Conservation (phyloP, 1,140 invertebrate genomes). For the Brachystomella parvula region DNA sequence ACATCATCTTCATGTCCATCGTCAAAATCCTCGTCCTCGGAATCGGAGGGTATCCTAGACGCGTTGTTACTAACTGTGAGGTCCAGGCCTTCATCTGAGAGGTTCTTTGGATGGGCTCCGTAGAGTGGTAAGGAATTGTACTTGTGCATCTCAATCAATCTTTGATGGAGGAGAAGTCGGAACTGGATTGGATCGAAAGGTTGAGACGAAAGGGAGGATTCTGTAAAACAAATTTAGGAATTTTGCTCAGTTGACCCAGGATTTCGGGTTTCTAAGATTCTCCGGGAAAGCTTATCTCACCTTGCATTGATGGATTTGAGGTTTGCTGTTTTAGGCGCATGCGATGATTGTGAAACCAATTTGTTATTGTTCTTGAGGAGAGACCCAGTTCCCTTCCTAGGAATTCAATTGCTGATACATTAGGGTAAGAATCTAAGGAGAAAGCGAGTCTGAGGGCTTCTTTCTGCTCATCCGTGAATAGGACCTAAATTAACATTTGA, state of each 20-base stretch:
- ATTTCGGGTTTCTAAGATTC: not conserved
- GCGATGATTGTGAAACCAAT: conserved; percentile 99
- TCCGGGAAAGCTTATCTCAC: conserved; percentile 23
- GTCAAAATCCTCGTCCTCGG: conserved; percentile 49
- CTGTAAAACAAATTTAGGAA: conserved; percentile 19
- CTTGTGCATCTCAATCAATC: conserved; percentile 74
- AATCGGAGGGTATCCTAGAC: conserved; percentile 49
- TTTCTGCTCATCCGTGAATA: conserved; percentile 97
- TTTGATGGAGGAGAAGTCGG: conserved; percentile 73
- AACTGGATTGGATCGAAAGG: conserved; percentile 83
- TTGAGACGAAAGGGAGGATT: conserved; percentile 35
- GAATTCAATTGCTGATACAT: conserved; percentile 89
- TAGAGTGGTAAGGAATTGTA: conserved; percentile 49
- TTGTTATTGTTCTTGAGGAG: conserved; percentile 92
- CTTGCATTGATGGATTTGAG: conserved; percentile 44
- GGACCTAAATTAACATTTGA: too few species aligned
- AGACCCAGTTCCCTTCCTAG: conserved; percentile 81
- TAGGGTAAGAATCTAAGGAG: conserved; percentile 90
- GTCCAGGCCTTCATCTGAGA: conserved; percentile 59
- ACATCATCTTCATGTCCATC: conserved; percentile 47
- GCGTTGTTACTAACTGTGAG: conserved; percentile 49
- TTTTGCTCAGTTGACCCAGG: conserved; percentile 42
- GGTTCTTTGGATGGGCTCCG: conserved; percentile 62
- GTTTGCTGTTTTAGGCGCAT: conserved; percentile 91
- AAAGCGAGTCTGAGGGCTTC: conserved; percentile 90